These are phyloP conservation scores for Rhagoletis pomonella DNA, from an alignment of 1,140 invertebrate genomes.

Conservation along the genomic window DNA sequence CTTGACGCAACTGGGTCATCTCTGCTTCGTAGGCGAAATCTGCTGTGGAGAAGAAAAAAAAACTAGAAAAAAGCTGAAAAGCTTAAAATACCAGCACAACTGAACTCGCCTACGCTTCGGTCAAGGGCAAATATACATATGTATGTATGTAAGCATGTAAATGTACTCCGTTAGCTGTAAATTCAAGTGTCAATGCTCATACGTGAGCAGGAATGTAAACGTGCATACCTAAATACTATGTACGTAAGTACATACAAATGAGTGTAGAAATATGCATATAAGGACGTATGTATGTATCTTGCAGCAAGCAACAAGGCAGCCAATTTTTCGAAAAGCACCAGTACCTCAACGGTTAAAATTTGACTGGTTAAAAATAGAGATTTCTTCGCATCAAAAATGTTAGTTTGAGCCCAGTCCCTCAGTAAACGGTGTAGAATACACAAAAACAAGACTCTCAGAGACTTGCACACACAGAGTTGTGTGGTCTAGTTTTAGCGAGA, in stretches of 20 bases:
- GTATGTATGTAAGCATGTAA: background rate
- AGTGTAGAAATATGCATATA: background rate
- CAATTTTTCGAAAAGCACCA: too few species aligned
- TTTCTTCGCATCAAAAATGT: too few species aligned
- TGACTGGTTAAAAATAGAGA: too few species aligned
- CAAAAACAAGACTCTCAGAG: too few species aligned
- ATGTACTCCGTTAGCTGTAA: background rate
- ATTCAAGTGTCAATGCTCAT: constrained; percentile 4
- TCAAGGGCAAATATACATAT: constrained; percentile 18
- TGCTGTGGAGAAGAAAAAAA: background rate
- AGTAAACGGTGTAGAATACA: too few species aligned
- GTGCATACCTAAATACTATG: background rate
- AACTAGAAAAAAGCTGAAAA: background rate
- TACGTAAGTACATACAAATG: background rate
- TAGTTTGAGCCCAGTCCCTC: too few species aligned
- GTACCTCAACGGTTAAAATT: too few species aligned
- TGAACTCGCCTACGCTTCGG: background rate
- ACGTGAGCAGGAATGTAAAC: background rate
- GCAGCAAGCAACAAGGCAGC: too few species aligned
- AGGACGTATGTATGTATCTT: too few species aligned
- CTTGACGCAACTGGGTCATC: background rate
- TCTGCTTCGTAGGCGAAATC: background rate
- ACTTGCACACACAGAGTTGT: too few species aligned
- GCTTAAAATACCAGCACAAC: background rate
- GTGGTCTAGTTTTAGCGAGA: too few species aligned